Evolutionary conservation across 2,113 vertebrate genomes (phyloP).

Genomic region (Stigmatopora argus): DNA sequence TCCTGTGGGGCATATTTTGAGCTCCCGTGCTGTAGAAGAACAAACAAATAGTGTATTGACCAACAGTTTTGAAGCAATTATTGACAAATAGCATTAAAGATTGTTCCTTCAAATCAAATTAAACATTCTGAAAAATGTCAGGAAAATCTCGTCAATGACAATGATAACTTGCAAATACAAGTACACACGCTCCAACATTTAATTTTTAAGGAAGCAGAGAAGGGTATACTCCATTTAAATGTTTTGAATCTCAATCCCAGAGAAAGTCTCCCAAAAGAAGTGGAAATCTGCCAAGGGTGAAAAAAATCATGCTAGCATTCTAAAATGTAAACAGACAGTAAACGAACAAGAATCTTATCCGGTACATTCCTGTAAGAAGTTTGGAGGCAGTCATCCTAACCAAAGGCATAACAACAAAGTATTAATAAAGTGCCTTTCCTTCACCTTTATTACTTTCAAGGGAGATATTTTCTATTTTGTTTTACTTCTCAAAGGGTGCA

Average conservation of each 20-base stretch:
- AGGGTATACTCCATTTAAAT: background rate
- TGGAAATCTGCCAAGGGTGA: background rate
- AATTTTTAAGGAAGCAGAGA: background rate
- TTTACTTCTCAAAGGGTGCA: background rate
- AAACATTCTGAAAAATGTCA: background rate
- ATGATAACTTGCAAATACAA: background rate
- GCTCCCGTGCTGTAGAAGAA: background rate
- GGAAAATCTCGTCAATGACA: background rate
- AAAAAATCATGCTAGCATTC: background rate
- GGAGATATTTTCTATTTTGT: background rate
- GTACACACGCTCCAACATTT: background rate
- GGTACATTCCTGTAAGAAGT: background rate
- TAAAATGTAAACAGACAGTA: background rate
- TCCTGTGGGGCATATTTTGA: background rate
- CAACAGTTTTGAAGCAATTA: background rate
- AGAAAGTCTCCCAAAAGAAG: background rate
- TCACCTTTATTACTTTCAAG: background rate
- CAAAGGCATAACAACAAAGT: background rate
- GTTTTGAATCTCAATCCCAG: background rate
- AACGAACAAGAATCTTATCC: background rate
- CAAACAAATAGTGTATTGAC: background rate
- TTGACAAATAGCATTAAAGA: background rate
- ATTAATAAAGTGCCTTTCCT: background rate
- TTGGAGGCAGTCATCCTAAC: background rate
- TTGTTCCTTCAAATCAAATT: background rate